These are phyloP conservation scores for Trichogramma dendrolimi DNA, from an alignment of 2,888 invertebrate species.

Conservation along the genomic window DNA sequence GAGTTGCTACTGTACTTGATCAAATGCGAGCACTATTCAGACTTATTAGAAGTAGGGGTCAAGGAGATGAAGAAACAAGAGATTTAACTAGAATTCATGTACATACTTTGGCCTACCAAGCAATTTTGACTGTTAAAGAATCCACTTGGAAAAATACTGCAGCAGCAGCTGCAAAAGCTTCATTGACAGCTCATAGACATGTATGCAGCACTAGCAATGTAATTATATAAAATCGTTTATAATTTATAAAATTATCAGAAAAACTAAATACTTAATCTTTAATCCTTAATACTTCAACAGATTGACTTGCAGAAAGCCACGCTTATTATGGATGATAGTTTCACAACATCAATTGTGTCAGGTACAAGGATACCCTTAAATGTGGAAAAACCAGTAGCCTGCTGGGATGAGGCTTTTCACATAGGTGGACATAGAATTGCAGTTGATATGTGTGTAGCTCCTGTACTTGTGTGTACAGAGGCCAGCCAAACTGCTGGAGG, in stretches of 20 bases:
- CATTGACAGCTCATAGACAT: conserved; percentile 76
- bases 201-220: conserved; percentile 69
- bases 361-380: conserved; percentile 63
- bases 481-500: conserved; percentile 80
- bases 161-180: conserved; percentile 78
- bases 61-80: conserved; percentile 54
- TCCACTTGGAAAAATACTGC: conserved; percentile 73
- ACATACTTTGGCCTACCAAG: conserved; percentile 84
- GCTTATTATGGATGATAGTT: conserved; percentile 77
- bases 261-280: background rate
- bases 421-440: conserved; percentile 45
- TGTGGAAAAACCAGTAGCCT: conserved; percentile 70
- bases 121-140: conserved; percentile 66
- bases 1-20: conserved; percentile 75
- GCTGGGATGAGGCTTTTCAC: conserved; percentile 69
- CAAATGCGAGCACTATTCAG: conserved; percentile 72
- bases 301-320: conserved; percentile 58
- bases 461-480: conserved; percentile 77
- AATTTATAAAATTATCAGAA: background rate
- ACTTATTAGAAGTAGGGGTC: conserved; percentile 54
- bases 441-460: conserved; percentile 74
- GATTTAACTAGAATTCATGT: conserved; percentile 73
- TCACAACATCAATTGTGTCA: conserved; percentile 64
- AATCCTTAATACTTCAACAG: conserved; percentile 35
- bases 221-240: conserved; percentile 39